Evolutionary conservation across 64 coral and sea anemone genomes (phyloP).

Genomic region (Orbicella faveolata): DNA sequence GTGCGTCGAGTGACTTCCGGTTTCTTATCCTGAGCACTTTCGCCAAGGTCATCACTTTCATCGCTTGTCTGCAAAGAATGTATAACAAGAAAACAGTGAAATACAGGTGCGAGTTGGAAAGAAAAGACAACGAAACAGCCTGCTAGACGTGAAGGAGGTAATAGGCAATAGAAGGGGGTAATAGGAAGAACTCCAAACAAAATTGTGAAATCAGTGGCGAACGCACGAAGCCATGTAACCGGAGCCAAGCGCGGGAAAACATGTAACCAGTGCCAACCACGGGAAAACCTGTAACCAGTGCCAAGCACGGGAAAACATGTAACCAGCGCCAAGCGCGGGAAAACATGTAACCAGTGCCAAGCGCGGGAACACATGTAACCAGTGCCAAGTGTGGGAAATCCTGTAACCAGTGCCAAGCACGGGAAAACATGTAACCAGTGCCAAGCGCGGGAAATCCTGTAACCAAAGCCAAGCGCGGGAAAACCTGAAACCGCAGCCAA

Average conservation of each 20-base stretch:
- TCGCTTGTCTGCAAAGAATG: slow-evolving; percentile 31
- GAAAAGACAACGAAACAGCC: background rate
- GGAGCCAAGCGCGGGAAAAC: no score
- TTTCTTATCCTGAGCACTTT: background rate
- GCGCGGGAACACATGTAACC: background rate
- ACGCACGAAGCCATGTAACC: no score
- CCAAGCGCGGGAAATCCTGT: no score
- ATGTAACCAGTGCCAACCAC: no score
- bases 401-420: background rate
- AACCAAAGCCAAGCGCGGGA: no score
- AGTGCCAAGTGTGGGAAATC: background rate
- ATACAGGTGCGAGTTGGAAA: background rate
- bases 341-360: background rate
- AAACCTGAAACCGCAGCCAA: no score
- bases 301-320: no score
- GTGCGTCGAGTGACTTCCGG: background rate
- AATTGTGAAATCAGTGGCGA: no score
- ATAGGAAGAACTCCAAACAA: no score
- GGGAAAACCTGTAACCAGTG: no score
- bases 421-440: background rate
- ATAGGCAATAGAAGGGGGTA: no score
- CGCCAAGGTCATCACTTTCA: slow-evolving; percentile 74
- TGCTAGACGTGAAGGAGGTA: background rate
- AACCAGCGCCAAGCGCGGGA: background rate
- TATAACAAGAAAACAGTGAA: background rate